Evolutionary conservation across 2,888 invertebrate genomes (phyloP).

Genomic region (Protophormia terraenovae): DNA sequence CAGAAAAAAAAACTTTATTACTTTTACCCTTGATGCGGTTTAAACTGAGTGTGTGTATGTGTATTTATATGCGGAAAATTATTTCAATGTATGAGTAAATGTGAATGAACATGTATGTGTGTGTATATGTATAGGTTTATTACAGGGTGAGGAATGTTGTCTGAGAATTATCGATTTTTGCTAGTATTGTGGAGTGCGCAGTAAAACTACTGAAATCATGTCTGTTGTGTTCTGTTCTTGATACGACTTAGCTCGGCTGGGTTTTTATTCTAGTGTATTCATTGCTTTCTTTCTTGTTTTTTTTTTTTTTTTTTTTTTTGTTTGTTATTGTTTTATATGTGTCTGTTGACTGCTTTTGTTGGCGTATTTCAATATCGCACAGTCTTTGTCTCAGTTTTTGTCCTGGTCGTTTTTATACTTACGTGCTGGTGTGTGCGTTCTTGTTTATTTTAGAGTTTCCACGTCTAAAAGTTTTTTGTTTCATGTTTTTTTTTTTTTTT

Average conservation of each 20-base stretch:
- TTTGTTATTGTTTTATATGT: constrained; percentile 15
- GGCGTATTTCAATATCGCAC: constrained; percentile 45
- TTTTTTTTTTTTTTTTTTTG: background rate
- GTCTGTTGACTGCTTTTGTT: constrained; percentile 31
- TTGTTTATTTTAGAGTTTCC: constrained; percentile 50
- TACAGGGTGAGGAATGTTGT: constrained; percentile 68
- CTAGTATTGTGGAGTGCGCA: constrained; percentile 64
- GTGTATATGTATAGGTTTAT: constrained; percentile 28
- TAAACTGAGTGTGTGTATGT: background rate
- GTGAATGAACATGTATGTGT: constrained; percentile 39
- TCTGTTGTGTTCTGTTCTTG: constrained; percentile 39
- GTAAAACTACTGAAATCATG: constrained; percentile 58
- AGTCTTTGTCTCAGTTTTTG: constrained; percentile 53
- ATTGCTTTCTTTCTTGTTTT: background rate
- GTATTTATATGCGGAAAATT: constrained; percentile 61
- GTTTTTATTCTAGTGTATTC: constrained; percentile 29
- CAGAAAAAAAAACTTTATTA: constrained; percentile 51
- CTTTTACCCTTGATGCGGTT: constrained; percentile 67
- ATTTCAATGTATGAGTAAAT: constrained; percentile 65
- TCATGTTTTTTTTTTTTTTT: too few relatives aligned
- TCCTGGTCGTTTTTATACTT: constrained; percentile 10
- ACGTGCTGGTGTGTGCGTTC: background rate
- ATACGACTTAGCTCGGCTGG: constrained; percentile 28
- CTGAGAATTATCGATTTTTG: constrained; percentile 67
- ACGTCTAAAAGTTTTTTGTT: constrained; percentile 51